Base-by-base conservation (phyloP, 2,888 invertebrate genomes). In the Blera fallax region DNA sequence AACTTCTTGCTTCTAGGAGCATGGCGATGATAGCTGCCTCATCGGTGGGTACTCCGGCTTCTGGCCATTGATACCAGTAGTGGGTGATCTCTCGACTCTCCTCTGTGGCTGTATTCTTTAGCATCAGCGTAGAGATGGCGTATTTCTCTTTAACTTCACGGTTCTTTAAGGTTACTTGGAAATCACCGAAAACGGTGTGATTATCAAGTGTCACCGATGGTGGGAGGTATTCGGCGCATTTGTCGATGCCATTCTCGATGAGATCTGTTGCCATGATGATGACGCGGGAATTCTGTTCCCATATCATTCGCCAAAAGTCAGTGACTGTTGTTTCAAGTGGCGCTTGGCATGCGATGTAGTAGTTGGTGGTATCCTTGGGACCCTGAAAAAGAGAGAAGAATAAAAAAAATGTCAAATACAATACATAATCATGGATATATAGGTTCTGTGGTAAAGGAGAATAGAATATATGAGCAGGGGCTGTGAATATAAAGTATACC, bases 241-340 rank as follows among this genome's bases (percentile, higher is more conserved):
- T 97, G 90, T 97, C 96, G 89, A 97, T 95, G 78, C 97, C 98
- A 89, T 97, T 96, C 92, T 98, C 98, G 89, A 95, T 95, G 81
- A 98, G 94, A 92, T 97, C 97, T 0, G 98, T 98, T 34, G 98
- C 93, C 97, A 98, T 98, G 82, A 98, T 94, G 87, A 98, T 94
- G 45, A 97, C 96, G 88, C 97, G 94, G 11, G 95, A 95, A 91
- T 98, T 97, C 91, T 98, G 98, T 90, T 98, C 98, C 98, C 98
- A 98, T 64, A 98, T 94, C 98, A 98, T 98, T 50, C 97, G 94
- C 98, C 98, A 98, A 92, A 98, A 98, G 92, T 98, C 98, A 32
- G 94, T 93, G 0, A 97, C 95, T 0, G 98, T 98, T 87, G 95
- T 94, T 76, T 96, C 94, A 87, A 98, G 93, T 0, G 98, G 98